Conservation (phyloP, 2,797 vertebrate genomes). For the Amblyopsis hoosieri region DNA sequence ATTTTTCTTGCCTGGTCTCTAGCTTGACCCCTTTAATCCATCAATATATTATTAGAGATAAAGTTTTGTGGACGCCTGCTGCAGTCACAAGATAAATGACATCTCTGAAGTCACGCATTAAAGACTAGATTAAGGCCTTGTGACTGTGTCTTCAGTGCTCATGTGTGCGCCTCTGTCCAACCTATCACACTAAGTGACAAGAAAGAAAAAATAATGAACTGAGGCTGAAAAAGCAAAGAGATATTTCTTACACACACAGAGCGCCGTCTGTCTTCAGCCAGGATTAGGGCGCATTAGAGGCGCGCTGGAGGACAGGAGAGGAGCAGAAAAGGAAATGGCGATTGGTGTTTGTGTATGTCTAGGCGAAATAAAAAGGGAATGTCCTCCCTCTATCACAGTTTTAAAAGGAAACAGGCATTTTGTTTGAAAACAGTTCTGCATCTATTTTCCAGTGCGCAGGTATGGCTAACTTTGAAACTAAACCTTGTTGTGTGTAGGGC, state of each 20-base stretch:
- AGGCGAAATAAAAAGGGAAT: slow-evolving; percentile 61
- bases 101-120: slow-evolving; percentile 99
- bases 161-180: slow-evolving; percentile 99
- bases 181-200: slow-evolving; percentile 99
- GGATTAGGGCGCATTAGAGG: slow-evolving; percentile 97
- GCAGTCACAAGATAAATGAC: slow-evolving; percentile 99
- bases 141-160: slow-evolving; percentile 99
- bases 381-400: slow-evolving; percentile 52
- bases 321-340: slow-evolving; percentile 68
- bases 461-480: not conserved
- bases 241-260: slow-evolving; percentile 90
- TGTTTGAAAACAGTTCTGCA: slow-evolving; percentile 52
- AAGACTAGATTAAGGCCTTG: slow-evolving; percentile 99
- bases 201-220: slow-evolving; percentile 99
- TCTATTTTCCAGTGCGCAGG: slow-evolving; percentile 34
- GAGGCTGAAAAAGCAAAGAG: slow-evolving; percentile 97
- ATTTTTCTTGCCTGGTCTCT: slow-evolving; percentile 99
- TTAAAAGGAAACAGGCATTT: slow-evolving; percentile 50
- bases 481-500: not conserved
- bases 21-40: slow-evolving; percentile 99
- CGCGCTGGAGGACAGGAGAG: slow-evolving; percentile 82
- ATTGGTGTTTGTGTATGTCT: slow-evolving; percentile 64
- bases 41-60: slow-evolving; percentile 99
- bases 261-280: slow-evolving; percentile 92
- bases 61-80: slow-evolving; percentile 99